Conservation (phyloP, 2,797 vertebrate species). For the Lycodopsis pacificus region DNA sequence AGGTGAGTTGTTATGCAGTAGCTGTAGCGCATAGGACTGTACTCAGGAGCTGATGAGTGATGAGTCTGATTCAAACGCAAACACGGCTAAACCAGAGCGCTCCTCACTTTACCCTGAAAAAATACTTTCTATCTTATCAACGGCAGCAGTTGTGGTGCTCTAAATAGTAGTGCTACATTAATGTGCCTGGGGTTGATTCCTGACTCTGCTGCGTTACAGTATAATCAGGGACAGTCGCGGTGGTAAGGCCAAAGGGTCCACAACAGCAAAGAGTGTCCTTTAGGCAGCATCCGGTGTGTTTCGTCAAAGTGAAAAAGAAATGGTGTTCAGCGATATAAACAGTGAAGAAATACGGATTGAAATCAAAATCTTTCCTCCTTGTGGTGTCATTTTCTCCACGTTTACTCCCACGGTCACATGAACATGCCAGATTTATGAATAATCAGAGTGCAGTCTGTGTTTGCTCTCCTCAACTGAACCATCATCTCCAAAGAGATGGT, state of each 20-base stretch:
- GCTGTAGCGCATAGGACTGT: slow-evolving; percentile 40
- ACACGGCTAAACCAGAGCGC: slow-evolving; percentile 42
- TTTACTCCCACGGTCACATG: slow-evolving; percentile 52
- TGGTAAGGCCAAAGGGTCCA: slow-evolving; percentile 14
- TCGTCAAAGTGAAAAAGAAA: slow-evolving; percentile 34
- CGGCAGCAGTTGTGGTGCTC: slow-evolving; percentile 8
- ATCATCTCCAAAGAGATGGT: slow-evolving; percentile 84
- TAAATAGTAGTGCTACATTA: slow-evolving; percentile 12
- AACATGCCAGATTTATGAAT: slow-evolving; percentile 73
- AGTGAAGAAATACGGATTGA: slow-evolving; percentile 26
- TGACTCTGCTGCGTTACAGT: slow-evolving; percentile 7
- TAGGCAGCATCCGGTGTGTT: slow-evolving; percentile 37
- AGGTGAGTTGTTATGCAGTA: slow-evolving; percentile 63
- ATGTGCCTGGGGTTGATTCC: slow-evolving; percentile 28
- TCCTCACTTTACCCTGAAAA: slow-evolving; percentile 46
- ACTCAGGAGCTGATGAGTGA: slow-evolving; percentile 60
- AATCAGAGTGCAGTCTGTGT: slow-evolving; percentile 75
- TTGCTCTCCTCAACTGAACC: slow-evolving; percentile 86
- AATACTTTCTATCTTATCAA: slow-evolving; percentile 58
- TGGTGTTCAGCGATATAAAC: slow-evolving; percentile 32
- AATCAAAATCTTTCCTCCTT: slow-evolving; percentile 42
- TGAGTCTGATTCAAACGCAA: slow-evolving; percentile 68
- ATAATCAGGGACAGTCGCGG: not conserved
- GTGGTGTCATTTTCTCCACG: slow-evolving; percentile 53
- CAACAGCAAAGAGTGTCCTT: slow-evolving; percentile 8